Base-by-base conservation (phyloP, 2,888 invertebrate genomes). In the Mythimna impura region DNA sequence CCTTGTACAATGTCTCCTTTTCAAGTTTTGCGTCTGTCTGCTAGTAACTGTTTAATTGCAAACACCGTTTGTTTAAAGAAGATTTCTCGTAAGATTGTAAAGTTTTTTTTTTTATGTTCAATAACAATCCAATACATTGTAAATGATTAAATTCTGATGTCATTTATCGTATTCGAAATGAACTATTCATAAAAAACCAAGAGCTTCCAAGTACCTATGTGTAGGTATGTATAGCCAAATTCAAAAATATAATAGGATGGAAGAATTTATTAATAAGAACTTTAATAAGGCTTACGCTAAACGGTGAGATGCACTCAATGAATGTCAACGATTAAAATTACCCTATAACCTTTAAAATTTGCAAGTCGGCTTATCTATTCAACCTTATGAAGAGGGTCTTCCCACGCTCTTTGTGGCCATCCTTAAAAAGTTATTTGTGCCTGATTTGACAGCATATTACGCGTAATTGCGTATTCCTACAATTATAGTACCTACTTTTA, bases 261-360 rank as follows among this genome's bases (percentile, higher is more conserved):
- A 20, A n/a, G 34, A 4, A 30, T 40, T 47, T 55, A 75, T 76
- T 57, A 55, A 55, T 62, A 57, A 36, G n/a, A 58, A 40, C 47
- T 54, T 22, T 17, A 25, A 50, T 62, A 73, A n/a, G 9, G 9
- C n/a, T 47, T 14, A 58, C n/a, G 10, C 40, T 58, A 63, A 77
- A 58, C 52, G 63, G 25, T 62, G 36, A 22, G 1, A 65, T 25
- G 61, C 65, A 73, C 60, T 12, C 17, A 66, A 34, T 73, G 8
- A 79, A 72, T 61, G 50, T 57, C 61, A 66, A 43, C 25, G 50
- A 30, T 57, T 52, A 72, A 65, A 79, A 43, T 72, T 65, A 72
- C 8, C 36, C 14, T 17, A 25, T 65, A 55, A 12, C 73, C 73
- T 76, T 76, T 79, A 79, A 34, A 78, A 65, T 79, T 55, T 52